These are phyloP conservation scores for Apantesis nais DNA, from an alignment of 2,888 invertebrate species.

Conservation along the genomic window DNA sequence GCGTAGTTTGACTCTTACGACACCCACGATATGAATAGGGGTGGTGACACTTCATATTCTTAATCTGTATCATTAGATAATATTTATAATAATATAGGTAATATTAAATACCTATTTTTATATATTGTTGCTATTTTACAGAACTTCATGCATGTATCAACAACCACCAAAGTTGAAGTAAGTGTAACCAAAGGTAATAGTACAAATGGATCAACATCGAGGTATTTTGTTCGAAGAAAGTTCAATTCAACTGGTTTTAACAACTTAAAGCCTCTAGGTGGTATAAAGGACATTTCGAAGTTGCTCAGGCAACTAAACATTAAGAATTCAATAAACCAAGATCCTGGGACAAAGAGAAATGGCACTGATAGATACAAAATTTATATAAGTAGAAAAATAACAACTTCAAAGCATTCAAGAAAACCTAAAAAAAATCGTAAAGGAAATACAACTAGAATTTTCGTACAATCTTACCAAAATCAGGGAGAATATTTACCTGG, in stretches of 20 bases:
- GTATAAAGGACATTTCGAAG: background rate
- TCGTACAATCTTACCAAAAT: background rate
- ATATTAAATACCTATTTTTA: too few species aligned
- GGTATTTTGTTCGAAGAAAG: conserved; percentile 5
- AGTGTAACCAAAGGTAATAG: conserved; percentile 12
- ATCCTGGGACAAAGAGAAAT: background rate
- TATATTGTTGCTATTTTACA: background rate
- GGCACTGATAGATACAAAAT: conserved; percentile 10
- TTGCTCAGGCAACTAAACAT: conserved; percentile 2
- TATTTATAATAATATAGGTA: too few species aligned
- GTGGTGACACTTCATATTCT: too few species aligned
- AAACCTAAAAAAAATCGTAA: too few species aligned
- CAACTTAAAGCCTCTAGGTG: too few species aligned
- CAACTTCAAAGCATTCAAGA: background rate
- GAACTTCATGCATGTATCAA: conserved; percentile 7
- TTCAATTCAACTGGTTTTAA: background rate
- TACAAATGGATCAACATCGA: conserved; percentile 3
- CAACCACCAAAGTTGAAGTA: background rate
- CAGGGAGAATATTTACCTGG: background rate
- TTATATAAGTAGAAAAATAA: conserved; percentile 17
- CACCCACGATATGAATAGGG: too few species aligned
- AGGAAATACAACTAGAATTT: background rate
- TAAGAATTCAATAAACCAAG: background rate
- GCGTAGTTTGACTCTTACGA: too few species aligned
- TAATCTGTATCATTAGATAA: too few species aligned